Evolutionary conservation across 2,113 vertebrate genomes (phyloP).

Genomic region (Leucopsar rothschildi): DNA sequence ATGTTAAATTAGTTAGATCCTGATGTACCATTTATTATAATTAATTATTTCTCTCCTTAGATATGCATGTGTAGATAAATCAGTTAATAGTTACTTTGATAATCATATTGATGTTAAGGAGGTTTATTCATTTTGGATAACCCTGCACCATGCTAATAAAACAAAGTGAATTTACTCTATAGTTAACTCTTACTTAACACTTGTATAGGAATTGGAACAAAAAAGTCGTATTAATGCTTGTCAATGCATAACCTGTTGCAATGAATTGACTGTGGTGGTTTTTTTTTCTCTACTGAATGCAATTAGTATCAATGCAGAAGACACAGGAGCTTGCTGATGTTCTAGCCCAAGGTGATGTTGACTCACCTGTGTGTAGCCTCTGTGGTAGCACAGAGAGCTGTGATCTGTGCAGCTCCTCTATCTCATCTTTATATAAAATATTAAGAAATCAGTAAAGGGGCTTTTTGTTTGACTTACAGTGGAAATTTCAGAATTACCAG

Average conservation of each 20-base stretch:
- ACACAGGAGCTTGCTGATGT: background rate
- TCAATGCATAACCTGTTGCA: background rate
- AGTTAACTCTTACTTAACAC: background rate
- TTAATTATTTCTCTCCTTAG: background rate
- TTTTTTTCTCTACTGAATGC: background rate
- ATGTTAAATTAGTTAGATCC: background rate
- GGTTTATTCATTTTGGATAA: background rate
- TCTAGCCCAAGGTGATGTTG: background rate
- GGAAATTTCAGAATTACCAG: background rate
- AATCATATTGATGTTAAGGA: background rate
- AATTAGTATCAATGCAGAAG: background rate
- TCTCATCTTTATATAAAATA: background rate
- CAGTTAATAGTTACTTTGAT: background rate
- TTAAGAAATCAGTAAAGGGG: background rate
- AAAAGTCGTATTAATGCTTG: background rate
- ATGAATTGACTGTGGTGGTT: accelerated
- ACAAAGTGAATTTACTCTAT: background rate
- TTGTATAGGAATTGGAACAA: background rate
- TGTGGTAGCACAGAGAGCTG: background rate
- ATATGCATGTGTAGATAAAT: background rate
- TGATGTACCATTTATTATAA: background rate
- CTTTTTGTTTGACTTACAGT: background rate
- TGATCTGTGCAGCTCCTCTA: background rate
- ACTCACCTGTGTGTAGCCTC: background rate
- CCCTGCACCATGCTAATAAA: background rate